Evolutionary conservation across 2,888 invertebrate species (phyloP).

Genomic region (Cenopis cana): DNA sequence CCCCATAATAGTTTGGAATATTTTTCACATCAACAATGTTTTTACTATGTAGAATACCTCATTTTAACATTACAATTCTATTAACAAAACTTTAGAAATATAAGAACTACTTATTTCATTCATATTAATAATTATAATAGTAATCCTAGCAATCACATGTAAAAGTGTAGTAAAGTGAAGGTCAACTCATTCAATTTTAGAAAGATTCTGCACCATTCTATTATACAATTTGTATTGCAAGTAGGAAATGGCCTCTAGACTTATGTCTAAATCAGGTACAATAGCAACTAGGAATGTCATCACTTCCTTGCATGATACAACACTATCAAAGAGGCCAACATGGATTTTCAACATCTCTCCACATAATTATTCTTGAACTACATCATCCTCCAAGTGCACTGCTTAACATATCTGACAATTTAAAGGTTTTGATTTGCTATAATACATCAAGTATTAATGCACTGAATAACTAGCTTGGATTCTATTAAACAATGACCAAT

Average conservation of each 20-base stretch:
- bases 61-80: too few relatives aligned
- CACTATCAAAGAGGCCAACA: not conserved
- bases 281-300: not conserved
- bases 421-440: not conserved
- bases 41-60: too few relatives aligned
- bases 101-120: too few relatives aligned
- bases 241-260: conserved; percentile 24
- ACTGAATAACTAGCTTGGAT: conserved; percentile 1
- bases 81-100: too few relatives aligned
- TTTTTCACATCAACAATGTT: not conserved
- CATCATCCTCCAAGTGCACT: not conserved
- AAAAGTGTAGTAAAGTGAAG: conserved; percentile 49
- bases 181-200: conserved; percentile 56
- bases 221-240: conserved; percentile 20
- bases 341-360: not conserved
- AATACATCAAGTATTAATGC: not conserved
- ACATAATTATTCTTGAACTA: too few relatives aligned
- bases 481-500: conserved; percentile 1
- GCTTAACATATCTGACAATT: not conserved
- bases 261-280: conserved; percentile 22
- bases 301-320: not conserved
- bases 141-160: conserved; percentile 28
- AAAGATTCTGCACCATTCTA: conserved; percentile 43
- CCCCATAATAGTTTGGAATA: not conserved
- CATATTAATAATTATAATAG: too few relatives aligned